phyloP scores from a whole-genome alignment of 2,888 invertebrate species.

The Eurois occulta region DNA sequence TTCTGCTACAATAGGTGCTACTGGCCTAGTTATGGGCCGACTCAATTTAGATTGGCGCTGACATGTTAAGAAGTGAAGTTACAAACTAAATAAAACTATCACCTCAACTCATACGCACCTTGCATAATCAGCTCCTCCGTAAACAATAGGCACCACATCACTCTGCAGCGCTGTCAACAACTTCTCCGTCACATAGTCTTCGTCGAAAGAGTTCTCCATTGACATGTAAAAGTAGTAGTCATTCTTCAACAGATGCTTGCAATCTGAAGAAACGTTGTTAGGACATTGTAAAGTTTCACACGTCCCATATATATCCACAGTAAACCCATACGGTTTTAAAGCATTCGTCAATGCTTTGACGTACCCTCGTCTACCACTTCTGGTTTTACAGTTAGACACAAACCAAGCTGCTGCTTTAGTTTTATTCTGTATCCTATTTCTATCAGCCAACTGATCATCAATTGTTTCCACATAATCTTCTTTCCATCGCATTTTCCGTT shows the following conservation, averaged over 20 bases:
- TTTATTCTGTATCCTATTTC: conserved; percentile 74
- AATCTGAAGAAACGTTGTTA: conserved; percentile 68
- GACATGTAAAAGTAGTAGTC: conserved; percentile 94
- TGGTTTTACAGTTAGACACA: conserved; percentile 81
- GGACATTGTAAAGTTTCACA: conserved; percentile 86
- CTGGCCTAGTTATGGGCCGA: not conserved
- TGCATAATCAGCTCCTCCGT: conserved; percentile 93
- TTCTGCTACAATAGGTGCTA: not conserved
- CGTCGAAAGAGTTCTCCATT: conserved; percentile 93
- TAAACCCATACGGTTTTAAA: conserved; percentile 69
- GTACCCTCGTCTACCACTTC: conserved; percentile 75
- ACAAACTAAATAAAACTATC: not conserved
- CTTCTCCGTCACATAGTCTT: conserved; percentile 90
- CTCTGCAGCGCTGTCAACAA: conserved; percentile 91
- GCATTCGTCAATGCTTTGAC: conserved; percentile 74
- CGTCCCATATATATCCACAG: conserved; percentile 89
- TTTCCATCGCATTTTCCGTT: conserved; percentile 60
- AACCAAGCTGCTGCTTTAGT: conserved; percentile 86
- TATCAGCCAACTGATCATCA: conserved; percentile 69
- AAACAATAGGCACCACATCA: conserved; percentile 92
- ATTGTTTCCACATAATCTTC: conserved; percentile 67
- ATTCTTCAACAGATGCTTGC: conserved; percentile 81
- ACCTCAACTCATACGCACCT: conserved; percentile 72
- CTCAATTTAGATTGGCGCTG: not conserved
- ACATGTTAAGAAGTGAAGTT: not conserved